A percentile compares a stretch with the other conserved stretches of the same genome.
phyloP scores from a whole-genome alignment of 2,113 vertebrate genomes.

The Peromyscus leucopus region DNA sequence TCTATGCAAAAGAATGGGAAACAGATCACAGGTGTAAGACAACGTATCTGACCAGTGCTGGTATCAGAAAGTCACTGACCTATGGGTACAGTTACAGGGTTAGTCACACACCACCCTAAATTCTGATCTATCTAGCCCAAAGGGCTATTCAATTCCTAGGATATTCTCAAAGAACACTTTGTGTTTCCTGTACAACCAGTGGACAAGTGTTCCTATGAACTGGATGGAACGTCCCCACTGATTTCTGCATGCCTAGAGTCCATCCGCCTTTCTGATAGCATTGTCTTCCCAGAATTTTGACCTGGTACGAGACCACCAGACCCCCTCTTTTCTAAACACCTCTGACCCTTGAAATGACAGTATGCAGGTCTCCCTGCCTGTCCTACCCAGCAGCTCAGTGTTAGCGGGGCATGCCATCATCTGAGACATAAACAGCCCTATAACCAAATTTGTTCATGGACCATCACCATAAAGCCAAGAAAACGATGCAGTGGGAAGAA shows the following conservation, averaged over 20 bases:
- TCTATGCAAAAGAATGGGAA: background rate
- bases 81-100: background rate
- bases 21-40: background rate
- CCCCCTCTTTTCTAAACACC: background rate
- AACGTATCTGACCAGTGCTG: background rate
- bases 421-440: background rate
- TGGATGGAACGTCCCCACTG: background rate
- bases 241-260: background rate
- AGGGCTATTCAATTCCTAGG: background rate
- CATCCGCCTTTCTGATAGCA: background rate
- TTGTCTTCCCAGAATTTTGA: background rate
- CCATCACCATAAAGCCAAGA: background rate
- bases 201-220: background rate
- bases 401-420: background rate
- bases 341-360: background rate
- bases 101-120: background rate
- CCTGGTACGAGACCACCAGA: background rate
- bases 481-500: background rate
- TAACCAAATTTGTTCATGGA: background rate
- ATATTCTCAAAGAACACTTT: background rate
- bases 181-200: background rate
- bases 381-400: background rate
- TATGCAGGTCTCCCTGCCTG: background rate
- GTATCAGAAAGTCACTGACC: background rate
- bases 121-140: background rate